A percentile compares a stretch with the other conserved stretches of the same genome.
Evolutionary conservation across 2,797 vertebrate genomes (phyloP).

Genomic region (Leptodactylus fallax): DNA sequence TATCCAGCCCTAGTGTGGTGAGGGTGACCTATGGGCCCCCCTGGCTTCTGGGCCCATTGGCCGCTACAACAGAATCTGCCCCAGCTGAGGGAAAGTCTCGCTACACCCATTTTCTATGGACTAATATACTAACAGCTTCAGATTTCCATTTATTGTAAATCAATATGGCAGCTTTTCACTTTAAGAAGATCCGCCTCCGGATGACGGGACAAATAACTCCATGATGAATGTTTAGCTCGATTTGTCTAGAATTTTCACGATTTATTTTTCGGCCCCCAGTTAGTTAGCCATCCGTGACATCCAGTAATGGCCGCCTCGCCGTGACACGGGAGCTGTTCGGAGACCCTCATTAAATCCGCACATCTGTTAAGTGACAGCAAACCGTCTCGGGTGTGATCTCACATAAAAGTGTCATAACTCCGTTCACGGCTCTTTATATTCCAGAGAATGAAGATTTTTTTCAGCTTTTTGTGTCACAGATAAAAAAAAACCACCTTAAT

Average conservation of each 20-base stretch:
- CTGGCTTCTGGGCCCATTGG: too few relatives aligned
- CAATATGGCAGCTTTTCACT: neutral
- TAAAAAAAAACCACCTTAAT: neutral
- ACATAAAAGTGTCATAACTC: constrained; percentile 2
- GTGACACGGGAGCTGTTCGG: neutral
- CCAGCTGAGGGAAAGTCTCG: too few relatives aligned
- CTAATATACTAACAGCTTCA: neutral
- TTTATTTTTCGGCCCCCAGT: neutral
- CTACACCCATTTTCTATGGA: too few relatives aligned
- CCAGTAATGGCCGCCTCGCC: neutral
- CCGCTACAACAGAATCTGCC: too few relatives aligned
- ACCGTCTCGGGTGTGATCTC: constrained; percentile 16
- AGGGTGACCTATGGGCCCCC: too few relatives aligned
- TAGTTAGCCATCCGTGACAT: neutral
- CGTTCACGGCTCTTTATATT: neutral
- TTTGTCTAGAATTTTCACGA: neutral
- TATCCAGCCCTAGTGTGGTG: too few relatives aligned
- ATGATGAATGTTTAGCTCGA: neutral
- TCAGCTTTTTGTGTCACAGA: constrained; percentile 27
- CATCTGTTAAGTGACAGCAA: constrained; percentile 40
- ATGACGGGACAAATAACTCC: neutral
- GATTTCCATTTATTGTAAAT: neutral
- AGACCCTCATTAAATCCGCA: constrained; percentile 38
- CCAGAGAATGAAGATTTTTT: neutral
- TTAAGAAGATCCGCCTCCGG: too few relatives aligned